A percentile compares a stretch with the other conserved stretches of the same genome.
These are phyloP conservation scores for Tamandua tetradactyla DNA, from an alignment of 2,797 vertebrate species.

Conservation along the genomic window DNA sequence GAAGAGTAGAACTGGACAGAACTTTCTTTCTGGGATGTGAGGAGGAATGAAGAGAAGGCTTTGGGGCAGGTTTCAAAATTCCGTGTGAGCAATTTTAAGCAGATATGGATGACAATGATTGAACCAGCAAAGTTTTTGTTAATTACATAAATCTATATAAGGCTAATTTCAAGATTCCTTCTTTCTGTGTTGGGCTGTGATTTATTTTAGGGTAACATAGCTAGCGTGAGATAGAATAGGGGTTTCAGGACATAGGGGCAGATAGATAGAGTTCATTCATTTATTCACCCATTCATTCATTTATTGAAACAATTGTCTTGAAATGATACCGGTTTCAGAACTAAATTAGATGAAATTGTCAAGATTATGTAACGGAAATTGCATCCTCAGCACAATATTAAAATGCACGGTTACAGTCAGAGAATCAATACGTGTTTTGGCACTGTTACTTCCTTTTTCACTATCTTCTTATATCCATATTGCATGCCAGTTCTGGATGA, in stretches of 20 bases:
- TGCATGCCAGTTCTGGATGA: not conserved
- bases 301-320: slow-evolving; percentile 11
- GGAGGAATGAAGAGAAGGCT: not conserved
- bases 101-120: not conserved
- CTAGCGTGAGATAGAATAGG: not conserved
- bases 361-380: slow-evolving; percentile 35
- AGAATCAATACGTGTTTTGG: not conserved
- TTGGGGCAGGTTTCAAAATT: not conserved
- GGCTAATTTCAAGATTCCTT: slow-evolving; percentile 33
- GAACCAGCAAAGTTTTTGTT: not conserved
- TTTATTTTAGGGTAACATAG: slow-evolving; percentile 15
- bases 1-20: not conserved
- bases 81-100: not conserved
- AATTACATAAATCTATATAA: not conserved
- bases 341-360: slow-evolving; percentile 33
- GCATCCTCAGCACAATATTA: not conserved
- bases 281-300: slow-evolving; percentile 38
- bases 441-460: not conserved
- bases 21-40: not conserved
- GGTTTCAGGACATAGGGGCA: not conserved
- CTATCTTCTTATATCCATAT: not conserved
- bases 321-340: slow-evolving; percentile 43
- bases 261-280: not conserved
- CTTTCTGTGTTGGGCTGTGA: not conserved
- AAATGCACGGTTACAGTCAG: not conserved